Percentiles rank a stretch among this genome's conserved stretches.
Conservation (phyloP, 1,140 invertebrate genomes). For the Heliconius hewitsoni region DNA sequence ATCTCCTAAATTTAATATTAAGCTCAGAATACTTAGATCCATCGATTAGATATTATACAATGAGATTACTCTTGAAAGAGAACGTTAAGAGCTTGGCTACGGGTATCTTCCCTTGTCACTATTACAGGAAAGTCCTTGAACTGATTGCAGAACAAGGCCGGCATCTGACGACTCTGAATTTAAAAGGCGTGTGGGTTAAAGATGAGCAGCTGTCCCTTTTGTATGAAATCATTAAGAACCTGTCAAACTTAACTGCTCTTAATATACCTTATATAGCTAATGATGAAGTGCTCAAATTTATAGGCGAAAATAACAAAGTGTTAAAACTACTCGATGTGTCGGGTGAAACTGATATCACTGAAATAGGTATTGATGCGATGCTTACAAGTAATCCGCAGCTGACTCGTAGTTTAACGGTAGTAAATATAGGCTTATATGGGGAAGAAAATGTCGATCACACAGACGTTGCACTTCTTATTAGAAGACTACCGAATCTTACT, state of each 20-base stretch:
- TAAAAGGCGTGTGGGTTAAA: constrained; percentile 87
- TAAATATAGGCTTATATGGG: constrained; percentile 85
- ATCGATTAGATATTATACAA: constrained; percentile 83
- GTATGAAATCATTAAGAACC: constrained; percentile 82
- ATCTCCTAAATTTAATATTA: constrained; percentile 83
- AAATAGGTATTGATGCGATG: constrained; percentile 82
- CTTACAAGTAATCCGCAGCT: constrained; percentile 75
- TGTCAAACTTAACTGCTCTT: constrained; percentile 81
- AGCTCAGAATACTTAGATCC: constrained; percentile 84
- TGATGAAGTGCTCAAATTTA: constrained; percentile 84
- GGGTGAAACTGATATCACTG: constrained; percentile 84
- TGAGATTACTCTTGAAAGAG: constrained; percentile 83
- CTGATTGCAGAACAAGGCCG: constrained; percentile 83
- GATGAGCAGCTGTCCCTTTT: constrained; percentile 84
- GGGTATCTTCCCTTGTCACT: constrained; percentile 85
- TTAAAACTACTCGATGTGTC: constrained; percentile 84
- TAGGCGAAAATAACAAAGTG: constrained; percentile 81
- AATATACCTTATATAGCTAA: constrained; percentile 86
- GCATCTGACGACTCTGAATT: constrained; percentile 83
- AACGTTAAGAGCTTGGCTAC: constrained; percentile 84
- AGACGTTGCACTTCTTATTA: constrained; percentile 83
- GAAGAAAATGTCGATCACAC: constrained; percentile 85
- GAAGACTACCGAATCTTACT: constrained; percentile 83
- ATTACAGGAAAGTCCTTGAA: constrained; percentile 85
- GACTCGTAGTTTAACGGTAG: constrained; percentile 81